These are phyloP conservation scores for Melangyna quadrimaculata DNA, from an alignment of 2,888 invertebrate species.

Conservation along the genomic window DNA sequence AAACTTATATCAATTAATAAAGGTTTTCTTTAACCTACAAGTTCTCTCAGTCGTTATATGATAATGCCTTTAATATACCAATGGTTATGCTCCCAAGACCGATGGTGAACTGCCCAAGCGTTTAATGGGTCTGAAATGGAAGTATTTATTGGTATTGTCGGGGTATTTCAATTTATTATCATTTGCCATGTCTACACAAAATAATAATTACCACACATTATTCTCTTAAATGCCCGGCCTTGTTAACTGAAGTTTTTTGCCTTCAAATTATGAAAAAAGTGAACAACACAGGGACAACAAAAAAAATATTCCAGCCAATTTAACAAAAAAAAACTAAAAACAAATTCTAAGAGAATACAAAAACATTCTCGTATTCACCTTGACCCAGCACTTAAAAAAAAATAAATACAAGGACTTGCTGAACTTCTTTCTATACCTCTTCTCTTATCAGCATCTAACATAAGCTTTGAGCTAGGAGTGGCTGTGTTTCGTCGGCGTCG, in stretches of 20 bases:
- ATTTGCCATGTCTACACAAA: neutral
- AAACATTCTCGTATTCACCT: neutral
- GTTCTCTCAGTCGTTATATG: no score
- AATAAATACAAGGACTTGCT: neutral
- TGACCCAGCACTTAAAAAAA: neutral
- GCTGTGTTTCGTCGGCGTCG: neutral
- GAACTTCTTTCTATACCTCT: neutral
- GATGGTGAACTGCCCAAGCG: neutral
- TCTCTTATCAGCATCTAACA: conserved; percentile 4
- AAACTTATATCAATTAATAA: no score
- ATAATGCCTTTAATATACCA: no score
- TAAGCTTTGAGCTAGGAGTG: conserved; percentile 6
- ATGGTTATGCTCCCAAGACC: no score
- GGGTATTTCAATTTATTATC: neutral
- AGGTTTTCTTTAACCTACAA: no score
- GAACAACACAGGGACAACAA: neutral
- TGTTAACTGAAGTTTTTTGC: neutral
- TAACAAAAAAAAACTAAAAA: neutral
- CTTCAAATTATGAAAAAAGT: neutral
- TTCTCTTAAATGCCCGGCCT: neutral
- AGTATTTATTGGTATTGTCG: neutral
- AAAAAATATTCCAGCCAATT: neutral
- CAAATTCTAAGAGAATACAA: neutral
- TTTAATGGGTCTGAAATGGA: neutral
- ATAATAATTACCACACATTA: neutral